Evolutionary conservation across 2,113 vertebrate genomes (phyloP).

Genomic region (Fregetta grallaria): DNA sequence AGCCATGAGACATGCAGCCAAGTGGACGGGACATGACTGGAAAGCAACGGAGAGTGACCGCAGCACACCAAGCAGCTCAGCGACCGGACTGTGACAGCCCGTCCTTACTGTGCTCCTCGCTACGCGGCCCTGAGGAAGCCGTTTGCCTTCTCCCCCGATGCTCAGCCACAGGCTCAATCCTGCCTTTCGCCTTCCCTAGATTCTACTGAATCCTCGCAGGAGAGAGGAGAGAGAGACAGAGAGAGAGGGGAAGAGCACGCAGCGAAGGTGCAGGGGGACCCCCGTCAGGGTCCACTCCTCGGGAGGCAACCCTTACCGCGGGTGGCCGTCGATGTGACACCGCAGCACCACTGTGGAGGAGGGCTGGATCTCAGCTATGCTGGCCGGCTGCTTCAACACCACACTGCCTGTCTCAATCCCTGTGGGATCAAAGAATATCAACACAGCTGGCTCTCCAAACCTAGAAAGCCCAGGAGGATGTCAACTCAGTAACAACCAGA

Average conservation of each 20-base stretch:
- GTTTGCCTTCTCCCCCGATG: conserved; percentile 32
- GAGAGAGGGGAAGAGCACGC: background rate
- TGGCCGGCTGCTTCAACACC: conserved; percentile 85
- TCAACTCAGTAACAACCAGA: background rate
- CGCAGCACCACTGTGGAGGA: conserved; percentile 83
- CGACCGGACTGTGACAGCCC: background rate
- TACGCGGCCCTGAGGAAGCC: conserved; percentile 24
- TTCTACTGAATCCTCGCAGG: conserved; percentile 21
- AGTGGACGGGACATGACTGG: conserved; percentile 22
- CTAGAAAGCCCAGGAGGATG: background rate
- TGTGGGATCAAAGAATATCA: conserved; percentile 44
- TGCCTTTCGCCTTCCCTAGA: conserved; percentile 41
- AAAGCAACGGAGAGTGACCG: conserved; percentile 48
- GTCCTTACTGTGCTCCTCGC: conserved; percentile 65
- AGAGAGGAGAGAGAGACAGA: conserved; percentile 15
- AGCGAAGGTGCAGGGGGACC: background rate
- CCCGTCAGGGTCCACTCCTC: background rate
- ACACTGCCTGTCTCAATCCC: conserved; percentile 92
- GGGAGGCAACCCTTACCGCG: conserved; percentile 82
- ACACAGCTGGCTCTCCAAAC: background rate
- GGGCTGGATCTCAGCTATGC: conserved; percentile 85
- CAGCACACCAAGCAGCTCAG: conserved; percentile 45
- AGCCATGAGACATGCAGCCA: conserved; percentile 64
- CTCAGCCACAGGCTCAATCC: conserved; percentile 52
- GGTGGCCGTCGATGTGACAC: conserved; percentile 94